phyloP scores from a whole-genome alignment of 2,888 invertebrate genomes.

The Smittia sp. region DNA sequence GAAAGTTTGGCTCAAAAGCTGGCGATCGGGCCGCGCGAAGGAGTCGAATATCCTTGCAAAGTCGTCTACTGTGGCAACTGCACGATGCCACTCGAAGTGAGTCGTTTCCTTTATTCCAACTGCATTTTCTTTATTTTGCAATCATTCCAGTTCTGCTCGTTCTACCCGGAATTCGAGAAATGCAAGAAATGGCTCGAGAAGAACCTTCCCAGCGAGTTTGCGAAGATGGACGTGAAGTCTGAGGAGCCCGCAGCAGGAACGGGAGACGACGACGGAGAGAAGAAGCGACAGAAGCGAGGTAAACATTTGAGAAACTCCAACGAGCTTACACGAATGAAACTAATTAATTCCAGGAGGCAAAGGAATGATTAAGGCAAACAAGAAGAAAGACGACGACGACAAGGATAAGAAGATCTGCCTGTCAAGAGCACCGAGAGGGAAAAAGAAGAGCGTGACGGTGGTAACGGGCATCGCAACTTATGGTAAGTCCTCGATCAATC shows the following conservation, averaged over 20 bases:
- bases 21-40: slow-evolving; percentile 66
- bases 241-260: slow-evolving; percentile 55
- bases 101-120: slow-evolving; percentile 42
- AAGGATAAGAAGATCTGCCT: slow-evolving; percentile 81
- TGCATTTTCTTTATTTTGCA: slow-evolving; percentile 17
- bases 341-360: slow-evolving; percentile 65
- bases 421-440: slow-evolving; percentile 89
- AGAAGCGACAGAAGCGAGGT: slow-evolving; percentile 90
- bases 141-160: slow-evolving; percentile 83
- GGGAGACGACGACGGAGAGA: slow-evolving; percentile 70
- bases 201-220: slow-evolving; percentile 89
- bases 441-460: slow-evolving; percentile 98
- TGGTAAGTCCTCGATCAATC: too few species aligned
- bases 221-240: slow-evolving; percentile 63
- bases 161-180: slow-evolving; percentile 95
- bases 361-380: slow-evolving; percentile 83
- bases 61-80: slow-evolving; percentile 93
- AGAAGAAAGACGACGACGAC: slow-evolving; percentile 91
- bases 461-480: slow-evolving; percentile 93
- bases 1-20: slow-evolving; percentile 56
- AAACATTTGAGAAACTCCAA: too few species aligned
- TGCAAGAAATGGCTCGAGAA: slow-evolving; percentile 96
- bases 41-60: slow-evolving; percentile 75
- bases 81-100: slow-evolving; percentile 87
- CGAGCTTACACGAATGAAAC: too few species aligned